phyloP scores from a whole-genome alignment of 2,888 invertebrate genomes.

The Cenopis cana region DNA sequence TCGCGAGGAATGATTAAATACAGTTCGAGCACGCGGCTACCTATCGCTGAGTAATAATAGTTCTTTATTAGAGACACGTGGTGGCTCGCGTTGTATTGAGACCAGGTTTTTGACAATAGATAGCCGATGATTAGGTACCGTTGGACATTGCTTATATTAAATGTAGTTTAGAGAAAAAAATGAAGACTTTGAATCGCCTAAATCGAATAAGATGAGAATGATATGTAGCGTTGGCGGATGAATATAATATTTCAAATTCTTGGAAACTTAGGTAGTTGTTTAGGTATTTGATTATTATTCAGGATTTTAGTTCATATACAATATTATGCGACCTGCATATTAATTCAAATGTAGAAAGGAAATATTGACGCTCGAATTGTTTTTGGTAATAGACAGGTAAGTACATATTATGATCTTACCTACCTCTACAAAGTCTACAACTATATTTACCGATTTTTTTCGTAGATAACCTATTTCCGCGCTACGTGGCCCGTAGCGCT shows the following conservation, averaged over 20 bases:
- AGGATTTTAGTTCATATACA: no score
- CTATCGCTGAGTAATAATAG: conserved; percentile 77
- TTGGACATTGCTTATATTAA: conserved; percentile 10
- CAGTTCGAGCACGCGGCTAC: conserved; percentile 83
- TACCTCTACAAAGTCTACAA: no score
- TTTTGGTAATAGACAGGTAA: neutral
- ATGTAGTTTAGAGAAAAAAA: neutral
- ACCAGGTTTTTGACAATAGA: conserved; percentile 24
- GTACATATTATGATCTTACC: no score
- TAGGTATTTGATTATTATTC: no score
- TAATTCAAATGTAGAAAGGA: no score
- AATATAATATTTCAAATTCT: neutral
- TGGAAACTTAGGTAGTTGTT: no score
- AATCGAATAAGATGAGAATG: no score
- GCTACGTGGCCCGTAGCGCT: conserved; percentile 23
- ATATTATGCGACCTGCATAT: no score
- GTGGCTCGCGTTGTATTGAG: conserved; percentile 52
- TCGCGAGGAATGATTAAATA: conserved; percentile 83
- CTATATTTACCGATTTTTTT: neutral
- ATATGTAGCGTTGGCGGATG: neutral
- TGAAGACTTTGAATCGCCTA: neutral
- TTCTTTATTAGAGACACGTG: conserved; percentile 81
- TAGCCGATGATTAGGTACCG: conserved; percentile 13
- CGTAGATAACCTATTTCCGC: neutral
- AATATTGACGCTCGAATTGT: neutral